phyloP scores from a whole-genome alignment of 2,113 vertebrate species.

The Corythornis madagascariensis region DNA sequence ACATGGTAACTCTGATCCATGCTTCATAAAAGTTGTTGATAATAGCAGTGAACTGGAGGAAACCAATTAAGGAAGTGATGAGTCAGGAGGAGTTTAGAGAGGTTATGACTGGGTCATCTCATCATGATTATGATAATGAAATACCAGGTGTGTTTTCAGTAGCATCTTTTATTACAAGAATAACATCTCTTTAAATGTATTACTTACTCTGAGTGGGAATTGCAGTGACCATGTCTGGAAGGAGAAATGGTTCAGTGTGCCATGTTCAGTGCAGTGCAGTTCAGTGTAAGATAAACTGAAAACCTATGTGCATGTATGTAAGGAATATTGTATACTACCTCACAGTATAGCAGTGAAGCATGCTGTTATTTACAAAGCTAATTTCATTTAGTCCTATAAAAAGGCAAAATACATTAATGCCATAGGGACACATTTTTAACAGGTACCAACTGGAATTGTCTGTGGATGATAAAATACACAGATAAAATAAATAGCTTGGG shows the following conservation, averaged over 20 bases:
- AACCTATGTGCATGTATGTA: background rate
- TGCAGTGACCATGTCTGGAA: background rate
- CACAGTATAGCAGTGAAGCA: background rate
- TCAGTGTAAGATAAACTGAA: background rate
- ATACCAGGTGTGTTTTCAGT: slow-evolving; percentile 7
- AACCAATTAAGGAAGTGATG: slow-evolving; percentile 47
- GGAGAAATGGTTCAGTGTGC: background rate
- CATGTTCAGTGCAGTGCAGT: background rate
- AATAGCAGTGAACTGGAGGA: background rate
- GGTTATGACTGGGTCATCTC: slow-evolving; percentile 38
- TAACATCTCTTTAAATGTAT: background rate
- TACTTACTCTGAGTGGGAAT: slow-evolving; percentile 1
- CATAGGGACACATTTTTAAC: background rate
- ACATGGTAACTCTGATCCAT: slow-evolving; percentile 7
- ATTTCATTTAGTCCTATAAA: background rate
- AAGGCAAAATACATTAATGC: background rate
- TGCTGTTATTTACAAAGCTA: background rate
- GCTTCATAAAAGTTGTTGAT: slow-evolving; percentile 24
- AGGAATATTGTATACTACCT: background rate
- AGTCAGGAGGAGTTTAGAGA: background rate
- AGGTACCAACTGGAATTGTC: background rate
- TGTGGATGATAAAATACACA: background rate
- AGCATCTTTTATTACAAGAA: slow-evolving; percentile 41
- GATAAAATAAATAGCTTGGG: background rate
- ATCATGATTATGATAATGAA: slow-evolving; percentile 13